phyloP scores from a whole-genome alignment of 2,797 vertebrate genomes.

The Neoniphon sammara region DNA sequence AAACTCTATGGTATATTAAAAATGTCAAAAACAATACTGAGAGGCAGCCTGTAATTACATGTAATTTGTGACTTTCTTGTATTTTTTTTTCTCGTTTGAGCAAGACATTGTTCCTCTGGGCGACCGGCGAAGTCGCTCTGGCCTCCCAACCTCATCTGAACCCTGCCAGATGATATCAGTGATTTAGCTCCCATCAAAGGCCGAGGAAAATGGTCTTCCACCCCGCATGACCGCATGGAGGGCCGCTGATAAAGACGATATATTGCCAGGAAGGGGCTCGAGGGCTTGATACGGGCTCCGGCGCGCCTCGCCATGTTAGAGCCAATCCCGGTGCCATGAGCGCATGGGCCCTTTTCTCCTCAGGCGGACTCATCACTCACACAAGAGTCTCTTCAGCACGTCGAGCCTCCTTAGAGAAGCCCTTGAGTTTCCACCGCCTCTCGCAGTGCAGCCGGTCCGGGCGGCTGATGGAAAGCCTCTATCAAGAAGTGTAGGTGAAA shows the following conservation, averaged over 20 bases:
- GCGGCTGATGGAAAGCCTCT: constrained; percentile 54
- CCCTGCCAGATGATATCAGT: constrained; percentile 48
- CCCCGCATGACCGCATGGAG: constrained; percentile 22
- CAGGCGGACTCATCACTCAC: constrained; percentile 67
- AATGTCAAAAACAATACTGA: not conserved
- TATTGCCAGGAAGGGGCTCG: constrained; percentile 46
- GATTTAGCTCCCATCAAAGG: constrained; percentile 54
- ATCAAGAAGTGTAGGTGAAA: constrained; percentile 28
- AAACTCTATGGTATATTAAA: not conserved
- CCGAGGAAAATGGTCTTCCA: constrained; percentile 16
- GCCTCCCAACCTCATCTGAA: not conserved
- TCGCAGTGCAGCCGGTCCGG: constrained; percentile 10
- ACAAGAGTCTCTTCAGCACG: constrained; percentile 32
- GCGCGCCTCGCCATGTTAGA: constrained; percentile 36
- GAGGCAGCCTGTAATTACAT: not conserved
- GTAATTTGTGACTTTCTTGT: not conserved
- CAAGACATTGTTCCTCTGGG: constrained; percentile 1
- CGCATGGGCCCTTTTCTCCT: constrained; percentile 59
- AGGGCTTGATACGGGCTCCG: constrained; percentile 37
- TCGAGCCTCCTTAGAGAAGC: constrained; percentile 28
- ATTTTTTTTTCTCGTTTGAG: constrained; percentile 22
- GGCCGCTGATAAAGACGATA: constrained; percentile 64
- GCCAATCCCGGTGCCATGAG: constrained; percentile 35
- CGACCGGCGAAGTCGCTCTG: not conserved
- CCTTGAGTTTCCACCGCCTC: constrained; percentile 48